A percentile compares a stretch with the other conserved stretches of the same genome.
These are phyloP conservation scores for Meliscaeva auricollis DNA, from an alignment of 2,888 invertebrate genomes.

Conservation along the genomic window DNA sequence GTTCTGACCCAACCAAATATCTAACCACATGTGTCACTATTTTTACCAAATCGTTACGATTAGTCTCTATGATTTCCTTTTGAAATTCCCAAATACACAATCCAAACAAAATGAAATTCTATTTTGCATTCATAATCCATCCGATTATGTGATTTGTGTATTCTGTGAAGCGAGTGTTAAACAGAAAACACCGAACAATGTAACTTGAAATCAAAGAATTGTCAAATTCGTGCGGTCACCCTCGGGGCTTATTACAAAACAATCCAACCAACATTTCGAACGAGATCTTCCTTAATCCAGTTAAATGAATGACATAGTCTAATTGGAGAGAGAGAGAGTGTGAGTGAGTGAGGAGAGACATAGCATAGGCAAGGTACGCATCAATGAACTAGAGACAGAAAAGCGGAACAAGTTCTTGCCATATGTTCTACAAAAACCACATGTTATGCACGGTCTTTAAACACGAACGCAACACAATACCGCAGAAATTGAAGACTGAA, in stretches of 20 bases:
- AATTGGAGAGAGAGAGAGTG: slow-evolving; percentile 81
- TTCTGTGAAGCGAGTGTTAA: not conserved
- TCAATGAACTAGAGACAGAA: slow-evolving; percentile 21
- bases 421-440: slow-evolving; percentile 84
- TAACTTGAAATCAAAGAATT: slow-evolving; percentile 46
- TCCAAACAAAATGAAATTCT: slow-evolving; percentile 39
- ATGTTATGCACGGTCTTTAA: slow-evolving; percentile 84
- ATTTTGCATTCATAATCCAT: slow-evolving; percentile 66
- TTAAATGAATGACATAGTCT: slow-evolving; percentile 83
- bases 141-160: slow-evolving; percentile 49
- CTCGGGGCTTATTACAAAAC: slow-evolving; percentile 42
- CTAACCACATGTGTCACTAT: slow-evolving; percentile 29
- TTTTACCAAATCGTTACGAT: slow-evolving; percentile 4
- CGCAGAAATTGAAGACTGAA: slow-evolving; percentile 71
- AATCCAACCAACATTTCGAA: slow-evolving; percentile 34
- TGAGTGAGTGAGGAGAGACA: slow-evolving; percentile 38
- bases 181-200: slow-evolving; percentile 40
- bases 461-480: slow-evolving; percentile 80
- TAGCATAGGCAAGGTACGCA: slow-evolving; percentile 18
- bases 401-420: slow-evolving; percentile 82
- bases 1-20: too few species aligned
- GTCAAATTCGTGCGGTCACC: slow-evolving; percentile 52
- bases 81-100: not conserved
- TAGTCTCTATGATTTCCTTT: slow-evolving; percentile 17
- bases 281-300: slow-evolving; percentile 80